Evolutionary conservation across 2,113 vertebrate genomes (phyloP).

Genomic region (Camarhynchus parvulus): DNA sequence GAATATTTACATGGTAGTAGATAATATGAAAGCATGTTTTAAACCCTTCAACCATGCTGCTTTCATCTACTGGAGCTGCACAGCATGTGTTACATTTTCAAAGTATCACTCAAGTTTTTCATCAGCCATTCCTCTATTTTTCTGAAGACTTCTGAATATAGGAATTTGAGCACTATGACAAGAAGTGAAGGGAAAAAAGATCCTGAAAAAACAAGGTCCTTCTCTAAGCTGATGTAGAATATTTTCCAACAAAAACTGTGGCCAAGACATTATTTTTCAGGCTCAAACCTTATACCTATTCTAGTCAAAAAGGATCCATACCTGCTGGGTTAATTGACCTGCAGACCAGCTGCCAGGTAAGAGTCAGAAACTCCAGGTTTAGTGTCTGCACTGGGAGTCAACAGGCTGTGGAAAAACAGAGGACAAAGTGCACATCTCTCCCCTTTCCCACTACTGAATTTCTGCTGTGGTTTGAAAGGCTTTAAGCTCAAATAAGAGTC

Average conservation of each 20-base stretch:
- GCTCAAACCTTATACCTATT: background rate
- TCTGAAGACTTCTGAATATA: background rate
- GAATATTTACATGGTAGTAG: slow-evolving; percentile 24
- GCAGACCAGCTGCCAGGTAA: background rate
- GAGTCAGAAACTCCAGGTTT: background rate
- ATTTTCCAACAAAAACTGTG: background rate
- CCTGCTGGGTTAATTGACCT: background rate
- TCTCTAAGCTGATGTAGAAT: background rate
- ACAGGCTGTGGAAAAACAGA: background rate
- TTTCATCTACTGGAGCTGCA: slow-evolving; percentile 28
- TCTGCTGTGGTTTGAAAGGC: background rate
- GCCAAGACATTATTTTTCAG: background rate
- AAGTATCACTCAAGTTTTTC: slow-evolving; percentile 11
- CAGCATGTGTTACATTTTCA: background rate
- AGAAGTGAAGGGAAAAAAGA: background rate
- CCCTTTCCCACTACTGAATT: background rate
- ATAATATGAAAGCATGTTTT: slow-evolving; percentile 23
- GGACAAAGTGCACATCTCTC: background rate
- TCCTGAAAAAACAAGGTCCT: background rate
- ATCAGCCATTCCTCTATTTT: background rate
- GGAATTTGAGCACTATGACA: background rate
- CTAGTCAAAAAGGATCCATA: background rate
- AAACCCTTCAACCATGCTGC: background rate
- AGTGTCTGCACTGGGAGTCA: background rate
- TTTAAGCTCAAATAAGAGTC: background rate